phyloP scores from a whole-genome alignment of 2,113 vertebrate genomes.

The Periophthalmus modestus region DNA sequence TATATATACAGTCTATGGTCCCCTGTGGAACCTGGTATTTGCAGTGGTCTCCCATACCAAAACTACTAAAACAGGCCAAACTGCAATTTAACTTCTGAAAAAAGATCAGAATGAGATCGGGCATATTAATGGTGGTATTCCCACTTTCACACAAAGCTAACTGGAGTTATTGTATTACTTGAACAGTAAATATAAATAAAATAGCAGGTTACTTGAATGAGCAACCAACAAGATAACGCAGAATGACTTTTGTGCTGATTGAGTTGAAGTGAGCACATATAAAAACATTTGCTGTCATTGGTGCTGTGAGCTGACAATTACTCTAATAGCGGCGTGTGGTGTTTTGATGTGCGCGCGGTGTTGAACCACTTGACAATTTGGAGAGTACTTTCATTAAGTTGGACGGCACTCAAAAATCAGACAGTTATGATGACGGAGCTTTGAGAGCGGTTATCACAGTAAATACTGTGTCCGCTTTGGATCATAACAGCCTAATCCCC shows the following conservation, averaged over 20 bases:
- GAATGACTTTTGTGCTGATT: not conserved
- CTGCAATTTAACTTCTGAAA: no score
- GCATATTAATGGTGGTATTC: not conserved
- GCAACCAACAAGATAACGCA: not conserved
- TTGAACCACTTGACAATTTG: slow-evolving; percentile 64
- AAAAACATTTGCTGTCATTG: slow-evolving; percentile 10
- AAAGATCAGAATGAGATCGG: no score
- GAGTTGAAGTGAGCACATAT: not conserved
- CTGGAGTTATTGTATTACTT: not conserved
- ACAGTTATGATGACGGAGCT: slow-evolving; percentile 62
- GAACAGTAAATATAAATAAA: not conserved
- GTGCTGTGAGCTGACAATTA: slow-evolving; percentile 21
- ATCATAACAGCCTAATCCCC: slow-evolving; percentile 64
- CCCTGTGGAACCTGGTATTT: no score
- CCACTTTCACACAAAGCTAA: not conserved
- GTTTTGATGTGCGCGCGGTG: slow-evolving; percentile 33
- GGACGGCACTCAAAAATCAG: slow-evolving; percentile 51
- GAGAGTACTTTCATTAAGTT: slow-evolving; percentile 61
- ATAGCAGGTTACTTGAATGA: not conserved
- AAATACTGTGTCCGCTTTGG: slow-evolving; percentile 61
- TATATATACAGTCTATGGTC: no score
- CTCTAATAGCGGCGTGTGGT: slow-evolving; percentile 19
- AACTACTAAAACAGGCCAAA: not conserved
- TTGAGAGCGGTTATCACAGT: slow-evolving; percentile 61
- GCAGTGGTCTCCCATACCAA: no score